phyloP scores from a whole-genome alignment of 2,797 vertebrate genomes.

The Manis crassicaudata region DNA sequence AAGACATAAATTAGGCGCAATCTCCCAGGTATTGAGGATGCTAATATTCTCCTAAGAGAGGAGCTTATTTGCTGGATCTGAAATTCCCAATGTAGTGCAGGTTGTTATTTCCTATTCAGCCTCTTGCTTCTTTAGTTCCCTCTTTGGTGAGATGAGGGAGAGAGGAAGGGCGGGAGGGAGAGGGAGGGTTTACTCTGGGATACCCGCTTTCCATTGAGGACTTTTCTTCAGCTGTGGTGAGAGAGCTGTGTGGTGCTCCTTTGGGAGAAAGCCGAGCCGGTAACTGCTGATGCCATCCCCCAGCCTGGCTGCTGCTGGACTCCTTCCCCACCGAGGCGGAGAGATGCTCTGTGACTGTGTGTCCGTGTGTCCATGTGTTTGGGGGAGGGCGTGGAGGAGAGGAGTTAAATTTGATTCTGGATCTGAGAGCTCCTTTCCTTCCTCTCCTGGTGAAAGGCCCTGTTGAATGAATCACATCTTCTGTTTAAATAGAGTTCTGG shows the following conservation, averaged over 20 bases:
- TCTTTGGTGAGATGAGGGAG: background rate
- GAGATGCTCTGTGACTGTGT: too few relatives aligned
- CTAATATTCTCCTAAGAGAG: background rate
- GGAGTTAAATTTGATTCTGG: conserved; percentile 54
- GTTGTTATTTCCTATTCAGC: background rate
- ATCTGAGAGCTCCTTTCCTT: conserved; percentile 65
- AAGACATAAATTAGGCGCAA: background rate
- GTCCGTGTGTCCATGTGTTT: background rate
- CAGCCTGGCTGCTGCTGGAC: background rate
- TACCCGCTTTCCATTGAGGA: background rate
- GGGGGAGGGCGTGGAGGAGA: background rate
- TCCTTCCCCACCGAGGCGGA: too few relatives aligned
- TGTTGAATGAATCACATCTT: conserved; percentile 68
- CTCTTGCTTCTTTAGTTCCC: background rate
- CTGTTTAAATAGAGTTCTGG: background rate
- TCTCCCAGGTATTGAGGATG: background rate
- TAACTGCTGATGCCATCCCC: background rate
- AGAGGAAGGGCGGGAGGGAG: too few relatives aligned
- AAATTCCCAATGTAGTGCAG: background rate
- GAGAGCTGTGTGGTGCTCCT: background rate
- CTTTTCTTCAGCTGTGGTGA: background rate
- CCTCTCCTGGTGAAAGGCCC: conserved; percentile 30
- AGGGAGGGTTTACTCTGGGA: background rate
- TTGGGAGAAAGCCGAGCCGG: background rate
- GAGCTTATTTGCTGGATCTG: background rate